phyloP scores from a whole-genome alignment of 2,797 vertebrate species.

The Tadarida brasiliensis region DNA sequence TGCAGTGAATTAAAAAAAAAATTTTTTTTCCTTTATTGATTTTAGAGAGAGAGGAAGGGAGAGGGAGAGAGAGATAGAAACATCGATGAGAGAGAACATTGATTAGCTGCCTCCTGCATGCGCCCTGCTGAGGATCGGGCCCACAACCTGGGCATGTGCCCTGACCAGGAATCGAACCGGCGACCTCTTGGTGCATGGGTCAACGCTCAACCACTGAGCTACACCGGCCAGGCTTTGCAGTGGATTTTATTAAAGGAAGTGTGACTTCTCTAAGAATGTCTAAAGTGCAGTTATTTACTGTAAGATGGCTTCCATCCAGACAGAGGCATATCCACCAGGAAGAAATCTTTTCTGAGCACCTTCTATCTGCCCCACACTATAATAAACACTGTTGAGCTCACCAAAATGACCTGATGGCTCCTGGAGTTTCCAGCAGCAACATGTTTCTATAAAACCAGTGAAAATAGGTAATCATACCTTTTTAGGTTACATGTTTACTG shows the following conservation, averaged over 20 bases:
- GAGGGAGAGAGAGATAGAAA: too few relatives aligned
- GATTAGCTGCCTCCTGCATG: too few relatives aligned
- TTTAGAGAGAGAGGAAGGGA: too few relatives aligned
- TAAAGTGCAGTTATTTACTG: background rate
- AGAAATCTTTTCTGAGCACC: background rate
- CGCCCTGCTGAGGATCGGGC: too few relatives aligned
- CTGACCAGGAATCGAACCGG: too few relatives aligned
- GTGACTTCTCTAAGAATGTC: background rate
- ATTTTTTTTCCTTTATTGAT: too few relatives aligned
- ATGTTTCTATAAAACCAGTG: constrained; percentile 48
- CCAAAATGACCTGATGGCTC: constrained; percentile 27
- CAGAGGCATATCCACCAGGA: background rate
- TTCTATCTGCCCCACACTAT: background rate
- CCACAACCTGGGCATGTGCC: too few relatives aligned
- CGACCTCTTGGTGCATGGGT: too few relatives aligned
- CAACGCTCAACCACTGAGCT: too few relatives aligned
- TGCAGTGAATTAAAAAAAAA: background rate
- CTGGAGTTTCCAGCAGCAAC: constrained; percentile 20
- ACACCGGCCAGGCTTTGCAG: background rate
- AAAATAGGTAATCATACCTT: constrained; percentile 36
- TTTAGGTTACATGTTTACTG: constrained; percentile 12
- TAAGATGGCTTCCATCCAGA: background rate
- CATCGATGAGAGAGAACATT: too few relatives aligned
- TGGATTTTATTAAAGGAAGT: constrained; percentile 19
- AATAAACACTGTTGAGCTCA: background rate